Conservation (phyloP, 2,888 invertebrate genomes). For the Sisyra terminalis region DNA sequence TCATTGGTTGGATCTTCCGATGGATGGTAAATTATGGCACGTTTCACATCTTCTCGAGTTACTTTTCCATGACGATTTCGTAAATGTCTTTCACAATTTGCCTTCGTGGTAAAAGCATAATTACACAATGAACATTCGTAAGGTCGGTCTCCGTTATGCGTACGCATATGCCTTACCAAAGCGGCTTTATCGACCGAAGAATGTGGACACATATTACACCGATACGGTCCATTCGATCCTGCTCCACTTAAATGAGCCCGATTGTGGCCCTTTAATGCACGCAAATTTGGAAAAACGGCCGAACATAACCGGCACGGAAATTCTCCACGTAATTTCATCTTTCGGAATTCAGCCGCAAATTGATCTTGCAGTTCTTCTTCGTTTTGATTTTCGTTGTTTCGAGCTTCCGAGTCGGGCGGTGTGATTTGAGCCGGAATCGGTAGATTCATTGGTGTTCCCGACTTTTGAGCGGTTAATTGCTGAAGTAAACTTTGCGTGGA, state of each 20-base stretch:
- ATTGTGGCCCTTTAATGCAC: slow-evolving; percentile 83
- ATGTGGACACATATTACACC: slow-evolving; percentile 87
- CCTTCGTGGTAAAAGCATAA: slow-evolving; percentile 93
- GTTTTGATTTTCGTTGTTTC: slow-evolving; percentile 15
- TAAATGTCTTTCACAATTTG: slow-evolving; percentile 90
- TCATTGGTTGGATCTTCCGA: slow-evolving; percentile 72
- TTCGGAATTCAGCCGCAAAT: slow-evolving; percentile 70
- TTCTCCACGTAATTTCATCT: slow-evolving; percentile 77
- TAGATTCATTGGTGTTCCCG: slow-evolving; percentile 29
- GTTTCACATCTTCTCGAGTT: slow-evolving; percentile 75
- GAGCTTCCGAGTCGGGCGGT: slow-evolving; percentile 5
- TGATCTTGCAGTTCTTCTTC: slow-evolving; percentile 69
- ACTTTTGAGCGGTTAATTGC: slow-evolving; percentile 35
- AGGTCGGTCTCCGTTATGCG: slow-evolving; percentile 89
- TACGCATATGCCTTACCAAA: slow-evolving; percentile 77
- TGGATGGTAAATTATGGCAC: slow-evolving; percentile 73
- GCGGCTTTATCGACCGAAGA: slow-evolving; percentile 82
- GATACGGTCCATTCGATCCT: slow-evolving; percentile 59
- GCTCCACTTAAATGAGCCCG: slow-evolving; percentile 67
- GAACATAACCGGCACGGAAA: slow-evolving; percentile 84
- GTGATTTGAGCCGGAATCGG: slow-evolving; percentile 23
- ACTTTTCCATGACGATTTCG: slow-evolving; percentile 79
- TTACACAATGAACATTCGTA: slow-evolving; percentile 92
- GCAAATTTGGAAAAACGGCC: slow-evolving; percentile 71
- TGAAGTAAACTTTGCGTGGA: slow-evolving; percentile 48